These are phyloP conservation scores for Notiomystis cincta DNA, from an alignment of 2,113 vertebrate genomes.

Conservation along the genomic window DNA sequence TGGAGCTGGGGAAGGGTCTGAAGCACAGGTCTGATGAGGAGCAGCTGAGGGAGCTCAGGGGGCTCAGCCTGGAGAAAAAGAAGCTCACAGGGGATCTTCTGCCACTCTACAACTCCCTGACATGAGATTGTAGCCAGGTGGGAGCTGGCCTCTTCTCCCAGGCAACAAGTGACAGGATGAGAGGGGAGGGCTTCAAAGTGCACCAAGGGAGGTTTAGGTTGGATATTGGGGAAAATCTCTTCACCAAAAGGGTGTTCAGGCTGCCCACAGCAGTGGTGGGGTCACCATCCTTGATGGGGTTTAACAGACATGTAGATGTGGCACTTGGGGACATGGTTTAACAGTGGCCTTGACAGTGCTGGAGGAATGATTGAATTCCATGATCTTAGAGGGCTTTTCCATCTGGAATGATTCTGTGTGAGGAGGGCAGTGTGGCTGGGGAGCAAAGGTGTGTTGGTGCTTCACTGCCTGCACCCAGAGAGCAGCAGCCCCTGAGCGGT, in stretches of 20 bases:
- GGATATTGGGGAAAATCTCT: neutral
- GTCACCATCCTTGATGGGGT: neutral
- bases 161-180: neutral
- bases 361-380: neutral
- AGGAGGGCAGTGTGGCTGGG: accelerated
- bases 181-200: neutral
- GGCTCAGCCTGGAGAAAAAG: neutral
- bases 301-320: neutral
- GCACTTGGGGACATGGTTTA: neutral
- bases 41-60: neutral
- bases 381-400: neutral
- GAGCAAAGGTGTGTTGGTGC: too few relatives aligned
- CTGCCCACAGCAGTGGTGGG: neutral
- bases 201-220: neutral
- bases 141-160: neutral
- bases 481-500: accelerated
- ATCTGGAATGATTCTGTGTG: neutral
- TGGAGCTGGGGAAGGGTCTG: neutral
- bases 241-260: neutral
- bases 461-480: neutral
- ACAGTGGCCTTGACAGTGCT: neutral
- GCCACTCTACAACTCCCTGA: neutral
- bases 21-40: neutral
- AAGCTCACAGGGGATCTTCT: neutral
- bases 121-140: neutral